Evolutionary conservation across 2,113 vertebrate species (phyloP).

Genomic region (Stercorarius parasiticus): DNA sequence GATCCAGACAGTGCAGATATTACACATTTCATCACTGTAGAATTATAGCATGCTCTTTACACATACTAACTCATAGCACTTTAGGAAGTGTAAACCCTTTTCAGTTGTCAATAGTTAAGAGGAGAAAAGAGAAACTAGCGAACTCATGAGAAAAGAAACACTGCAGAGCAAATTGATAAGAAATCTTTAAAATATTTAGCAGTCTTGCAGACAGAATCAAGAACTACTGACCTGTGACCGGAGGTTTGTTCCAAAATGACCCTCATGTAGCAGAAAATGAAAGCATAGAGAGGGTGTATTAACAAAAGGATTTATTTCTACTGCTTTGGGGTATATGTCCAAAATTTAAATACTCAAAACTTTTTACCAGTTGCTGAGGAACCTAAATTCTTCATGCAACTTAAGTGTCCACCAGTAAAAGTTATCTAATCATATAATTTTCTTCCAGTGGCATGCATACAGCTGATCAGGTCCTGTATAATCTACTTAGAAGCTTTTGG

Average conservation of each 20-base stretch:
- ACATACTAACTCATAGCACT: not conserved
- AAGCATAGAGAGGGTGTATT: not conserved
- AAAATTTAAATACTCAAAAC: not conserved
- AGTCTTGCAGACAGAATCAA: not conserved
- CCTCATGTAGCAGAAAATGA: not conserved
- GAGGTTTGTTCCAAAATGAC: not conserved
- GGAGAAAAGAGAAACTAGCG: not conserved
- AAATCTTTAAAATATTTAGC: not conserved
- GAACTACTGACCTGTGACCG: not conserved
- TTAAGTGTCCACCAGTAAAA: not conserved
- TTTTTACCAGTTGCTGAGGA: not conserved
- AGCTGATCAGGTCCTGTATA: not conserved
- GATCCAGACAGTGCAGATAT: not conserved
- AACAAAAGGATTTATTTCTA: not conserved
- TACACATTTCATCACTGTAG: not conserved
- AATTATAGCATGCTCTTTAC: not conserved
- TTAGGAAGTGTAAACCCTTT: not conserved
- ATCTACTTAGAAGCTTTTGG: not conserved
- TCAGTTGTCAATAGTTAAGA: not conserved
- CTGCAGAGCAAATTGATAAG: not conserved
- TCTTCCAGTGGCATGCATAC: not conserved
- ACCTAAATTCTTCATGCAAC: not conserved
- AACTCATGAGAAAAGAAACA: not conserved
- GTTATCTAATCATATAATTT: not conserved
- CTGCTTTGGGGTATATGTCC: not conserved